Conservation (phyloP, 2,113 vertebrate species). For the Aldabrachelys gigantea region DNA sequence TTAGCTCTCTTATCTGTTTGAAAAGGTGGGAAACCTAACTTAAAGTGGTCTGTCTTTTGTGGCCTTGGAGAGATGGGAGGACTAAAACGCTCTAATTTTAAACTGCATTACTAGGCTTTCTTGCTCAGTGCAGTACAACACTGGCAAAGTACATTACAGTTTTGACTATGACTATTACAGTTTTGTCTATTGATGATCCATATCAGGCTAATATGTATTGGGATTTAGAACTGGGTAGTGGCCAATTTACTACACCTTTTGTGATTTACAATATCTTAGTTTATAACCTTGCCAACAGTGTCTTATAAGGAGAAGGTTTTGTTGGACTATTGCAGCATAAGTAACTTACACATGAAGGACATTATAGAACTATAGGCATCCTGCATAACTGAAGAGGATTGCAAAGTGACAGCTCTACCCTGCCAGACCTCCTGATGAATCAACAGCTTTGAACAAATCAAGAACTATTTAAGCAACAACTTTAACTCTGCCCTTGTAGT, state of each 20-base stretch:
- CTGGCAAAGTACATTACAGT: neutral
- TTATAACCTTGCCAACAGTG: neutral
- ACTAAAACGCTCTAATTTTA: neutral
- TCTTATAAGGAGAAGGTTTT: neutral
- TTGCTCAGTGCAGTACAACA: no score
- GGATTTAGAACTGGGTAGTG: accelerated
- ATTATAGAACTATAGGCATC: neutral
- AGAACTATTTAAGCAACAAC: neutral
- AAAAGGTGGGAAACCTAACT: neutral
- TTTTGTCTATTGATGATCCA: neutral
- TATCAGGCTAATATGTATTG: neutral
- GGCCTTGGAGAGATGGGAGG: neutral
- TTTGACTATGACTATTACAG: neutral
- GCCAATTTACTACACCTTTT: neutral
- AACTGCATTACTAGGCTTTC: neutral
- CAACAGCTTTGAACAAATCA: neutral
- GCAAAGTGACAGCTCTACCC: neutral
- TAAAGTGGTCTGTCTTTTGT: neutral
- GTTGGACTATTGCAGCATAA: accelerated
- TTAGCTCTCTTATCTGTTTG: neutral
- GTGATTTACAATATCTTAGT: neutral
- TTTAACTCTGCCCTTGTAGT: neutral
- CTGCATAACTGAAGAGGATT: neutral
- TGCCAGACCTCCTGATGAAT: neutral
- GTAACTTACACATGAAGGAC: neutral